A percentile compares a stretch with the other conserved stretches of the same genome.
Conservation (phyloP, 2,113 vertebrate genomes). For the Hemicordylus capensis region DNA sequence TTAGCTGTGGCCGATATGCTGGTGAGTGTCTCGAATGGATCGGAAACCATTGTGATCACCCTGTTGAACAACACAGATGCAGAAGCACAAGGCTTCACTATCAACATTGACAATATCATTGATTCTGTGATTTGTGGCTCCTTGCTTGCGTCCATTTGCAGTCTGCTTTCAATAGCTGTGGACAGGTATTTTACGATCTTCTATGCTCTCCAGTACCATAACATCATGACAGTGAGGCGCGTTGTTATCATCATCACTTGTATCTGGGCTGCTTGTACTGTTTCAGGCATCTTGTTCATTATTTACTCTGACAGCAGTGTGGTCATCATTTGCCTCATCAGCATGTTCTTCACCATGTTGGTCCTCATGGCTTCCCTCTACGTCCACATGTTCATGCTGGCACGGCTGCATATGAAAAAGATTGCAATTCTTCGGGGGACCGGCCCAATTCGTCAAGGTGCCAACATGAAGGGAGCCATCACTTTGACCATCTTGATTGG, state of each 20-base stretch:
- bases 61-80: conserved; percentile 83
- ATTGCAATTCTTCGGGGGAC: conserved; percentile 88
- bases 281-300: conserved; percentile 89
- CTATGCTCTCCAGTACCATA: conserved; percentile 93
- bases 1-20: conserved; percentile 94
- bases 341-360: conserved; percentile 95
- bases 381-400: conserved; percentile 96
- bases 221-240: conserved; percentile 87
- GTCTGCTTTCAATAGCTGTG: conserved; percentile 91
- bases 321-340: conserved; percentile 92
- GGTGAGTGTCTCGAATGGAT: conserved; percentile 93
- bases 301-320: conserved; percentile 90
- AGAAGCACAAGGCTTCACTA: conserved; percentile 79
- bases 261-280: conserved; percentile 89
- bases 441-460: conserved; percentile 83
- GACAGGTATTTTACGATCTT: conserved; percentile 97
- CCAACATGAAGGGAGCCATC: conserved; percentile 94
- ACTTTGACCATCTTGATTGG: conserved; percentile 94
- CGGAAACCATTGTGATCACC: conserved; percentile 91
- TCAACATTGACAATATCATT: conserved; percentile 92
- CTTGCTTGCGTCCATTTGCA: conserved; percentile 93
- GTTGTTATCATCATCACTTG: conserved; percentile 82
- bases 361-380: conserved; percentile 95
- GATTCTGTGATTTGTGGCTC: conserved; percentile 97
- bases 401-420: conserved; percentile 90